Conservation (phyloP, 2,888 invertebrate species). For the Platerodrilus igneus region DNA sequence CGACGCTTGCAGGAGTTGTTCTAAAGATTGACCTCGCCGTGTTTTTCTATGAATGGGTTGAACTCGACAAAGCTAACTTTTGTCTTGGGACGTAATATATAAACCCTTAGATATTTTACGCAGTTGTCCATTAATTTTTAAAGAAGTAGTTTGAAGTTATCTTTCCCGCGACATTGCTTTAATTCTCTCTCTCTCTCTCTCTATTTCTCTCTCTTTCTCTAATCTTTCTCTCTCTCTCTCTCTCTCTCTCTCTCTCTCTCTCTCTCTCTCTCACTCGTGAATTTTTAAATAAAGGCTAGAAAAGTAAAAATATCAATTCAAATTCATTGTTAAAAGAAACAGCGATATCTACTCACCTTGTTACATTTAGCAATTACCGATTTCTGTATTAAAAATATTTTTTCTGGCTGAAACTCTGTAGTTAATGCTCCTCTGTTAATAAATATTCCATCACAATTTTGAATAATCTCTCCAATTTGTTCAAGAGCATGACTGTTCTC, state of each 20-base stretch:
- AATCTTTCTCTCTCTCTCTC: too few relatives aligned
- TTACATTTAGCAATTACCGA: conserved; percentile 98
- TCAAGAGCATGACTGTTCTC: conserved; percentile 97
- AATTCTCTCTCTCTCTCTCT: too few relatives aligned
- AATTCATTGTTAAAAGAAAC: neutral
- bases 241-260: conserved; percentile 97
- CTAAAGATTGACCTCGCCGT: too few relatives aligned
- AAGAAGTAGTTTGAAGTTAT: too few relatives aligned
- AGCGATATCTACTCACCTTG: conserved; percentile 40
- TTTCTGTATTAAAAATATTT: conserved; percentile 96
- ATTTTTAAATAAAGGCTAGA: conserved; percentile 96
- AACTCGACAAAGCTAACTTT: too few relatives aligned
- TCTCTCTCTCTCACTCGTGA: conserved; percentile 98
- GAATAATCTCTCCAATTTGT: conserved; percentile 90
- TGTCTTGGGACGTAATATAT: too few relatives aligned
- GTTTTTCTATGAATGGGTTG: too few relatives aligned
- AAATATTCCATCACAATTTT: conserved; percentile 95
- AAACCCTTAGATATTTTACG: too few relatives aligned
- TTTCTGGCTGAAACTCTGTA: conserved; percentile 97
- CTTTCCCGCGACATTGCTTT: too few relatives aligned
- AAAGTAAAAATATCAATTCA: conserved; percentile 46
- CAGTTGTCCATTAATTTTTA: too few relatives aligned
- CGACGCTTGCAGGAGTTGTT: too few relatives aligned
- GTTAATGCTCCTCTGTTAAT: conserved; percentile 96
- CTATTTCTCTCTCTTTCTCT: too few relatives aligned